These are phyloP conservation scores for Sinopyrophorus schimmeli DNA, from an alignment of 2,888 invertebrate species.

Conservation along the genomic window DNA sequence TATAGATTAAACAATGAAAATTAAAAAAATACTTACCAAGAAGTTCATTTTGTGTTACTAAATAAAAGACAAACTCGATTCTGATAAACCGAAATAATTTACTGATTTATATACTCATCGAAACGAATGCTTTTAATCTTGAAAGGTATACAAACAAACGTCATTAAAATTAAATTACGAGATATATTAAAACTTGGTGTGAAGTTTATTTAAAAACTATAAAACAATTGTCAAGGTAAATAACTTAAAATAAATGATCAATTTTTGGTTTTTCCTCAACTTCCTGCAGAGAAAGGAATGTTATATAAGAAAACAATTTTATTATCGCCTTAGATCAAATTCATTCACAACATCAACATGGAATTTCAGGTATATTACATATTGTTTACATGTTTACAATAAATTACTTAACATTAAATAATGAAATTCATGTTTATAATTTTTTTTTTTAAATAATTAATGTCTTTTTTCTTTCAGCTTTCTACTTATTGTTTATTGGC, in stretches of 20 bases:
- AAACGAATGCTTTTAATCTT: too few relatives aligned
- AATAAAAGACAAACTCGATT: background rate
- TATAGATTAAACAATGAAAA: conserved; percentile 1
- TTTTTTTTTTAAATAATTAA: background rate
- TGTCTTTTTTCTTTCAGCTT: conserved; percentile 5
- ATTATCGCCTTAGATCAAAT: background rate
- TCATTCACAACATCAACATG: conserved; percentile 3
- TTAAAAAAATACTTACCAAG: conserved; percentile 27
- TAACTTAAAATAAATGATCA: too few relatives aligned
- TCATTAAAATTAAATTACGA: conserved; percentile 9
- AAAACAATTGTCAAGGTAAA: too few relatives aligned
- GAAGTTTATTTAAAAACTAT: too few relatives aligned
- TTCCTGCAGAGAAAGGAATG: conserved; percentile 7
- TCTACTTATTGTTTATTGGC: background rate
- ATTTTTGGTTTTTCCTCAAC: too few relatives aligned
- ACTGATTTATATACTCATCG: too few relatives aligned
- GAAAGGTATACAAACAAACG: too few relatives aligned
- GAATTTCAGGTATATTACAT: conserved; percentile 10
- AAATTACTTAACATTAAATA: too few relatives aligned
- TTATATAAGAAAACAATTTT: conserved; percentile 11
- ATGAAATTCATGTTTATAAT: background rate
- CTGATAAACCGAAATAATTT: too few relatives aligned
- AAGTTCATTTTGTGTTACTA: conserved; percentile 27
- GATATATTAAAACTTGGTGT: too few relatives aligned
- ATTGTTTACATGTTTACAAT: conserved; percentile 3